These are phyloP conservation scores for Ambastaia sidthimunki DNA, from an alignment of 2,797 vertebrate species.

Conservation along the genomic window DNA sequence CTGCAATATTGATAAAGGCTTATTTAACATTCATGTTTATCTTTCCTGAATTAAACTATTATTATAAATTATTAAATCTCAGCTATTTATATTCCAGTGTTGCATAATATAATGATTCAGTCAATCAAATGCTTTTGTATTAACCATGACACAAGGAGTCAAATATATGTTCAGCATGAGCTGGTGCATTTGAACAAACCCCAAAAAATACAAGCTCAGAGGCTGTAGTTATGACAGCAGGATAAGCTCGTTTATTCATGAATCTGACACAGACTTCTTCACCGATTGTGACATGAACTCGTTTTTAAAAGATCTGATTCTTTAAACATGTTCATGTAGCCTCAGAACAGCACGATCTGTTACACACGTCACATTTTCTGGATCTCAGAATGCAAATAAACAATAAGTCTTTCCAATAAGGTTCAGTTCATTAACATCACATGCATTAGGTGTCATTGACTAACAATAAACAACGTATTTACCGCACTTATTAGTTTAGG, in stretches of 20 bases:
- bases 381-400: background rate
- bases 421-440: background rate
- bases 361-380: constrained; percentile 7
- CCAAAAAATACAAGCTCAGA: background rate
- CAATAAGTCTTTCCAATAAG: background rate
- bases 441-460: background rate
- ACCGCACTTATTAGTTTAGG: background rate
- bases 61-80: background rate
- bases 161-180: background rate
- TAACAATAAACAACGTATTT: background rate
- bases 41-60: background rate
- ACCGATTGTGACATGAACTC: background rate
- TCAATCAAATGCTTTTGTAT: constrained; percentile 8
- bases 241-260: constrained; percentile 27
- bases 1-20: background rate
- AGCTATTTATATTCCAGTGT: background rate
- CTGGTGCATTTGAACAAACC: background rate
- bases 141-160: background rate
- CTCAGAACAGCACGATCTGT: background rate
- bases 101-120: constrained; percentile 2
- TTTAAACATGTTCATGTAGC: background rate
- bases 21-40: background rate
- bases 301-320: no score
- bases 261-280: background rate
- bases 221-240: constrained; percentile 3